Base-by-base conservation (phyloP, 1,140 invertebrate genomes). In the Bicyclus anynana region DNA sequence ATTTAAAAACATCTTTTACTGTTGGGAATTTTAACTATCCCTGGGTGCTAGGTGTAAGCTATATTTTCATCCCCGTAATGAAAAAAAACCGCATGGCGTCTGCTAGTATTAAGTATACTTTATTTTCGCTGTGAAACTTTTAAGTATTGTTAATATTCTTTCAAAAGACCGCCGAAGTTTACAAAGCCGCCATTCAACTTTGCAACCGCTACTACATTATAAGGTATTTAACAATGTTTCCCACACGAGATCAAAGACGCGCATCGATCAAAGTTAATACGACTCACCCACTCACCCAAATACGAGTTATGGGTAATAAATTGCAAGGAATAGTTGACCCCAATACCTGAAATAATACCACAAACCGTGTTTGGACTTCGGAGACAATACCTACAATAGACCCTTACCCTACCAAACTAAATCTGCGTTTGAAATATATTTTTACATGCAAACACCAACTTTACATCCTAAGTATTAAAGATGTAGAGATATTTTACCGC, bases 331-430 rank as follows among this genome's bases (percentile, higher is more conserved):
- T 64, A 62, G 59, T 67, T 78, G 72, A 81, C 77, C 80, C 72
- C 60, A 70, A 68, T 65, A 69, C 60, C 44, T 71, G 66, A 80
- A 80, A 80, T 76, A 77, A 77, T 73, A 71, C 67, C 64, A 51
- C 53, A 65, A 67, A 70, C 59, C 69, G 50, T 81, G 76, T 80
- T 81, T 78, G 62, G 77, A 74, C 74, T 68, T 60, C 64, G 47
- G 44, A 67, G 59, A 74, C 60, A 72, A 69, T 59, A 65, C 44
- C 26, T 29, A 77, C 72, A 58, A 80, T 80, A 77, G 68, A 63
- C 62, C 66, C 59, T 70, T 72, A 65, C 27, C 26, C 37, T 49
- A 65, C 51, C 72, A 55, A 7, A 55, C 53, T 63, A 14, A 1
- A 26, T 53, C 29, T 64, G 23, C 56, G 5, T 17, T 37, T 59